Evolutionary conservation across 2,888 invertebrate genomes (phyloP).

Genomic region (Mongoloraphidia duomilia): DNA sequence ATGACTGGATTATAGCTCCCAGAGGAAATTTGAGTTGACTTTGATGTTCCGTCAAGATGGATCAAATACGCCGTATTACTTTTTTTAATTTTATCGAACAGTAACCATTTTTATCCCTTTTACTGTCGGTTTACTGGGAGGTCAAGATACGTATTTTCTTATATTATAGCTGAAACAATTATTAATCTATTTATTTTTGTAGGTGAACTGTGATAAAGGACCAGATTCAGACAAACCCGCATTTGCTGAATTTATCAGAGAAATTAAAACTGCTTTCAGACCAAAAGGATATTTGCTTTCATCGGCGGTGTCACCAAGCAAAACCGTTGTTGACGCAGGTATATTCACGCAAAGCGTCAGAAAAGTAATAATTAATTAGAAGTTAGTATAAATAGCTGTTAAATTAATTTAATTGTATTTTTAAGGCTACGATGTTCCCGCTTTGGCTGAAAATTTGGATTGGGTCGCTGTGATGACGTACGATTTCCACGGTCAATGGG

Average conservation of each 20-base stretch:
- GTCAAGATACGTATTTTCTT: neutral
- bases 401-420: conserved; percentile 1
- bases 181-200: conserved; percentile 14
- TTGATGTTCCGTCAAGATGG: too few relatives aligned
- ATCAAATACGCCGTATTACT: too few relatives aligned
- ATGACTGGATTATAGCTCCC: too few relatives aligned
- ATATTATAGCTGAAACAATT: neutral
- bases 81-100: too few relatives aligned
- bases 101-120: too few relatives aligned
- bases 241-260: conserved; percentile 59
- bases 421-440: conserved; percentile 60
- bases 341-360: neutral
- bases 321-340: conserved; percentile 70
- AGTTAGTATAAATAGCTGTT: neutral
- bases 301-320: conserved; percentile 77
- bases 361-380: too few relatives aligned
- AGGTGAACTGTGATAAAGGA: conserved; percentile 76
- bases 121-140: too few relatives aligned
- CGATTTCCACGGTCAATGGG: conserved; percentile 87
- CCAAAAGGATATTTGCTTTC: conserved; percentile 58
- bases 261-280: conserved; percentile 51
- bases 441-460: conserved; percentile 59
- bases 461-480: conserved; percentile 91
- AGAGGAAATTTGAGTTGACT: too few relatives aligned
- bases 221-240: conserved; percentile 69